Evolutionary conservation across 2,113 vertebrate species (phyloP), one percentile per base, ranked within the genome.

Genomic region (Heterochromis multidens): DNA sequence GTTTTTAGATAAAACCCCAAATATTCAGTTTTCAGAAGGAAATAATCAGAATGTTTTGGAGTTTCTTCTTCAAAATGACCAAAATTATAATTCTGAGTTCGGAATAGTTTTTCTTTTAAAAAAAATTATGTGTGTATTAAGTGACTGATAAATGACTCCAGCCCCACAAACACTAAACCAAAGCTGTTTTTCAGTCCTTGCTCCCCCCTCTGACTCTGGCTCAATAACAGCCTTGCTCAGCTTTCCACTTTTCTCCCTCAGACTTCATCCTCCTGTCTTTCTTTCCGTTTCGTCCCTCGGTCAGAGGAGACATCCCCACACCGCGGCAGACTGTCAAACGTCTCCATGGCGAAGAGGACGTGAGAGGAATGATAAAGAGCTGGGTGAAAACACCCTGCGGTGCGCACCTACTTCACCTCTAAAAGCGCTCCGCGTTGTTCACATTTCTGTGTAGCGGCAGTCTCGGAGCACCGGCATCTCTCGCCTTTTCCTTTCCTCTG

Each of bases 331-430:
- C 91, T 90, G 91, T 91, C 92, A 90, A 88, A 92, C 88, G 91
- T 93, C 93, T 93, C 93, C 92, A 92, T 93, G 93, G 92, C 84
- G 78, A 91, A 87, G 87, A 31, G 3, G 3, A 92, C 93, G 93
- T 94, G 92, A 91, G 81, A 1, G 61, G 92, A 92, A 92, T 94
- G 37, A 83, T 23, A 86, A 93, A 27, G 59, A 59, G 77, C 49
- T 14, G 88, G 52, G 80, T 23, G 63, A 63, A 77, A 59, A 80
- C 82, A 77, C 86, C 77, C 86, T 46, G 72, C 76, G 59, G 59
- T 6, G 14, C 76, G 54, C 79, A 37, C 52, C 31, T 58, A 16
- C 74, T 59, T 77, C 90, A 90, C 81, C 74, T 84, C 89, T 23
- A 67, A 23, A 52, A n/a, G 43, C 43, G 43, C 23, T 14, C 14